A percentile compares a stretch with the other conserved stretches of the same genome.
Conservation (phyloP, 2,888 invertebrate genomes). For the Lumbricus terrestris region DNA sequence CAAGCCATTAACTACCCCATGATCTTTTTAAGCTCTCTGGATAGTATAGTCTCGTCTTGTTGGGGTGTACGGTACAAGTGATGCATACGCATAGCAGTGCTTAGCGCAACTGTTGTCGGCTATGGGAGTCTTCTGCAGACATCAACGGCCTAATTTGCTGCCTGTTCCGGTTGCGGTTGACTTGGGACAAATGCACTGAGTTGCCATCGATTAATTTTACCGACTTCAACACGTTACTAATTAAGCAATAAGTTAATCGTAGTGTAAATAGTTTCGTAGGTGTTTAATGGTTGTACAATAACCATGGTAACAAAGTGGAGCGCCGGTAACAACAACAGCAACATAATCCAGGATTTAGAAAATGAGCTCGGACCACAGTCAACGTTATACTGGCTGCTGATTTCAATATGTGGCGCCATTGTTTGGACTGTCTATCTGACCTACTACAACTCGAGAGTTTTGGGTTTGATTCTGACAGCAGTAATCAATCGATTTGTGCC, state of each 20-base stretch:
- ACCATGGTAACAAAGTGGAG: not conserved
- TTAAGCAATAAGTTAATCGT: not conserved
- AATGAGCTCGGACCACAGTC: constrained; percentile 28
- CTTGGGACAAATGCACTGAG: not conserved
- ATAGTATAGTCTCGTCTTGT: not conserved
- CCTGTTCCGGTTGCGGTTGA: not conserved
- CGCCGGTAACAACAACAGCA: not conserved
- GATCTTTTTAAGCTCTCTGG: not conserved
- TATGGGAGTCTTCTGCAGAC: not conserved
- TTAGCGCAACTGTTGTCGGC: not conserved
- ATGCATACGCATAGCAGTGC: not conserved
- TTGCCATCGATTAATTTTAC: not conserved
- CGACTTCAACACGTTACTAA: not conserved
- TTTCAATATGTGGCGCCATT: constrained; percentile 60
- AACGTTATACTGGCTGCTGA: constrained; percentile 39
- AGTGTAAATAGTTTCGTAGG: not conserved
- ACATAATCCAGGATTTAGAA: constrained; percentile 5
- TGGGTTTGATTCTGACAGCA: constrained; percentile 85
- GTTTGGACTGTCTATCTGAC: constrained; percentile 90
- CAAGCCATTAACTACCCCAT: not conserved
- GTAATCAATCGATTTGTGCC: constrained; percentile 79
- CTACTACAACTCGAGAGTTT: constrained; percentile 88
- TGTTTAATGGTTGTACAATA: not conserved
- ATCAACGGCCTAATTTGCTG: not conserved
- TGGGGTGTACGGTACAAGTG: not conserved